These are phyloP conservation scores for Herpetotheres cachinnans DNA, from an alignment of 2,113 vertebrate genomes.

Conservation along the genomic window DNA sequence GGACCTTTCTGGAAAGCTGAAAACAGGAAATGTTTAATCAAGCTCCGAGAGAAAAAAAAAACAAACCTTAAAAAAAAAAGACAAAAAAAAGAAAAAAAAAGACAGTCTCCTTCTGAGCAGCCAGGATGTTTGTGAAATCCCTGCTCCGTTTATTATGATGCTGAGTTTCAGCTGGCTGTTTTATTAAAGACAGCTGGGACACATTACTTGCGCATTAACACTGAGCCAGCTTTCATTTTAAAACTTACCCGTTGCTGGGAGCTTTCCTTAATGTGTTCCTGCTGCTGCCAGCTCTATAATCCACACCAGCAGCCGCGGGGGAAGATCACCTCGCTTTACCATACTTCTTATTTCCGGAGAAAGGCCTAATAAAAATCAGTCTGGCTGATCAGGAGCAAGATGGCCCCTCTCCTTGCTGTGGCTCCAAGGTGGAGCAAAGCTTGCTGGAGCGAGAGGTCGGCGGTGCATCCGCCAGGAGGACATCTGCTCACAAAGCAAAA, in stretches of 20 bases:
- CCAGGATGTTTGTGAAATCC: slow-evolving; percentile 76
- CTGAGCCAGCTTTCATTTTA: slow-evolving; percentile 72
- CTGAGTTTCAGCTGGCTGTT: slow-evolving; percentile 66
- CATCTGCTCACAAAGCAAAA: neutral
- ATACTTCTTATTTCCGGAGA: slow-evolving; percentile 11
- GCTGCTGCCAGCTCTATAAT: slow-evolving; percentile 68
- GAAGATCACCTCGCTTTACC: slow-evolving; percentile 39
- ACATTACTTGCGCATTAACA: slow-evolving; percentile 73
- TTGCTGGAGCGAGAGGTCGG: accelerated
- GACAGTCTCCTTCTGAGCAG: slow-evolving; percentile 33
- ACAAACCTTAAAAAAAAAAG: neutral
- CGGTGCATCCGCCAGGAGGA: neutral
- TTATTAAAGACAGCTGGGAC: slow-evolving; percentile 73
- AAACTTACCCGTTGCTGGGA: slow-evolving; percentile 54
- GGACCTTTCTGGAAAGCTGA: slow-evolving; percentile 56
- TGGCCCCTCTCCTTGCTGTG: neutral
- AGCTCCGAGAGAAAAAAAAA: neutral
- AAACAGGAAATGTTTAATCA: slow-evolving; percentile 77
- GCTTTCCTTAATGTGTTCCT: slow-evolving; percentile 50
- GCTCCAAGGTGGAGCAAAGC: neutral
- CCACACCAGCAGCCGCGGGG: slow-evolving; percentile 16
- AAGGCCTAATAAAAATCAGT: neutral
- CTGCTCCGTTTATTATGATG: slow-evolving; percentile 68
- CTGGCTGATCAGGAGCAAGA: neutral
- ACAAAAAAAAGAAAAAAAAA: neutral